Conservation (phyloP, 2,113 vertebrate genomes). For the Grammomys surdaster region DNA sequence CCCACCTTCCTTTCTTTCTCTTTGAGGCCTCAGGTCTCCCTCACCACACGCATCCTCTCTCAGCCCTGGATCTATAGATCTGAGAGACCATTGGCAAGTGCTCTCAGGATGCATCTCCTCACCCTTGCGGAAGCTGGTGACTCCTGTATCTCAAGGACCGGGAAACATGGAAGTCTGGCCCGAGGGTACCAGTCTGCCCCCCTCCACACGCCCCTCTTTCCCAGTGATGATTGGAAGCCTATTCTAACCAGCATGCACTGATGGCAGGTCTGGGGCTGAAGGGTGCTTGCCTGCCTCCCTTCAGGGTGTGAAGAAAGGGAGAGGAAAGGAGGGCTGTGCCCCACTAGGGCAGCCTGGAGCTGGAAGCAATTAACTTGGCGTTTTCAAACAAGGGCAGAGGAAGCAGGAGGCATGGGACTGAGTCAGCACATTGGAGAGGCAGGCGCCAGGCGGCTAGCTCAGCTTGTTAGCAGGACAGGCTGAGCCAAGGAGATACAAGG, state of each 20-base stretch:
- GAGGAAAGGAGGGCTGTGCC: not conserved
- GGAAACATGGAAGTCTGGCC: not conserved
- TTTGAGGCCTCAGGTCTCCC: not conserved
- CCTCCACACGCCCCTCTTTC: not conserved
- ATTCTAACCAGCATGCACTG: not conserved
- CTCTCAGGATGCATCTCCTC: not conserved
- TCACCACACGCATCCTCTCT: not conserved
- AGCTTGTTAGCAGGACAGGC: constrained; percentile 73
- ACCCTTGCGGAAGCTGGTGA: not conserved
- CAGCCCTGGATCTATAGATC: not conserved
- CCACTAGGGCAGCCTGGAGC: constrained; percentile 60
- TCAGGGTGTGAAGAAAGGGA: not conserved
- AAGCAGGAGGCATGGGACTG: constrained; percentile 69
- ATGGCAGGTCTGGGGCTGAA: not conserved
- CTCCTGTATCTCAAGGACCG: not conserved
- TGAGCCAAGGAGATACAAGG: constrained; percentile 72
- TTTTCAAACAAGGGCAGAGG: constrained; percentile 76
- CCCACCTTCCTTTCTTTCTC: not conserved
- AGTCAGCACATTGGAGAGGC: constrained; percentile 73
- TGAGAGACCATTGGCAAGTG: not conserved
- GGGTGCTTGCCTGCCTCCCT: not conserved
- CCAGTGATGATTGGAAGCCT: not conserved
- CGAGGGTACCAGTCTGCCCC: not conserved
- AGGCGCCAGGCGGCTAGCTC: constrained; percentile 71
- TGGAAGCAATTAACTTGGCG: constrained; percentile 78